These are phyloP conservation scores for Lagria hirta DNA, from an alignment of 2,888 invertebrate genomes.

Conservation along the genomic window DNA sequence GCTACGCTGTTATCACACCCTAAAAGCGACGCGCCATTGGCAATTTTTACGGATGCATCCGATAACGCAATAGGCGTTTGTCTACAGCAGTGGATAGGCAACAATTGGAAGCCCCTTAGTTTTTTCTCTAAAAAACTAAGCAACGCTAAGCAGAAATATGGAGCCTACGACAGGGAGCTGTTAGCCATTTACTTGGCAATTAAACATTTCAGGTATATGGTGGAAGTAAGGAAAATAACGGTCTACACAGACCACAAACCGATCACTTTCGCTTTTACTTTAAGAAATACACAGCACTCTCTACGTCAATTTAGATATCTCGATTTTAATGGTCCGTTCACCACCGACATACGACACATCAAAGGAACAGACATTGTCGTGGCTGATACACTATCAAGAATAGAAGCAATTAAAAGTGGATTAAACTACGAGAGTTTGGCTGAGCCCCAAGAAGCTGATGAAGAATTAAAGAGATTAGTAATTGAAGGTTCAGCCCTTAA, in stretches of 20 bases:
- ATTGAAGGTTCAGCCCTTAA: too few relatives aligned
- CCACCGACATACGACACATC: too few relatives aligned
- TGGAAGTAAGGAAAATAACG: constrained; percentile 3
- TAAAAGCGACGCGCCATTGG: constrained; percentile 32
- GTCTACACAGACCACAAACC: constrained; percentile 6
- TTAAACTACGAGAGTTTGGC: too few relatives aligned
- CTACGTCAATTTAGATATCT: too few relatives aligned
- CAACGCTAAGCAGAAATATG: constrained; percentile 27
- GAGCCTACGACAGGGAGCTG: constrained; percentile 31
- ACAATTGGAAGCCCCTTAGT: constrained; percentile 43
- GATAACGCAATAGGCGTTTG: constrained; percentile 47
- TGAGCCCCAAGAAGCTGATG: too few relatives aligned
- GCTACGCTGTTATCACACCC: constrained; percentile 46
- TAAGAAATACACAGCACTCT: too few relatives aligned
- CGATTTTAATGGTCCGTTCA: too few relatives aligned
- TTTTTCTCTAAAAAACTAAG: constrained; percentile 47
- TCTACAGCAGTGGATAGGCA: constrained; percentile 42
- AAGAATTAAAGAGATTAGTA: too few relatives aligned
- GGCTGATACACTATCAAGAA: too few relatives aligned
- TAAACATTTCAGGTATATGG: constrained; percentile 2
- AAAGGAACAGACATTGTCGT: too few relatives aligned
- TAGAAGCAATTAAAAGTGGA: too few relatives aligned
- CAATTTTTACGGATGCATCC: constrained; percentile 47
- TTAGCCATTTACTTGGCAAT: constrained; percentile 9
- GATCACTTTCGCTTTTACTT: constrained; percentile 1